Base-by-base conservation (phyloP, 2,888 invertebrate species). In the Yponomeuta sedellus region DNA sequence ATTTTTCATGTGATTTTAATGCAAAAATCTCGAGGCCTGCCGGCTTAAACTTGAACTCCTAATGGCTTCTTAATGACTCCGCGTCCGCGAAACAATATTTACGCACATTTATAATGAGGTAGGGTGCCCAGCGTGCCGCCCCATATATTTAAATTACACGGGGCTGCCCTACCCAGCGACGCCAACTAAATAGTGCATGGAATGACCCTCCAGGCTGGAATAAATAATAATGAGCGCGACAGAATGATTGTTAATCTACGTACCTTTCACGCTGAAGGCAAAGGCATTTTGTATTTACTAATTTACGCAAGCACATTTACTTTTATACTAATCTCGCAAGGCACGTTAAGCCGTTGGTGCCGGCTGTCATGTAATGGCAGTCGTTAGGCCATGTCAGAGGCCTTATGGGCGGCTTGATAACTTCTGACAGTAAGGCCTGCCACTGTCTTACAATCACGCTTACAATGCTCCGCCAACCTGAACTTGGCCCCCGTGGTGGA, bases 61-160 rank as follows among this genome's bases (percentile, higher is more conserved):
- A 83, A 86, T 84, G 83, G 80, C 74, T 84, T 84, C 81, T 83
- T 85, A 83, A 84, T 84, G 84, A 84, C 79, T 69, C 73, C 73
- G 73, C 70, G 72, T 71, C 71, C 70, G 70, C 73, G 75, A 74
- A 81, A 82, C 80, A 83, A 83, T 84, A 85, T 86, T 85, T 83
- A 80, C 73, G 73, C 70, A 74, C 82, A 83, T 85, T 84, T 81
- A 81, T 81, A 83, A 83, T 80, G 79, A 82, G 77, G 71, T 70
- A 66, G 69, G 59, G 59, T 12, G 59, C 12, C 22, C 22, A 59
- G 44, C 44, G 44, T 52, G 44, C 44, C 44, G 44, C 3, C 16
- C 44, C 44, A 52, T 52, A 52, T 52, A 52, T 52, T 52, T 52
- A 12, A 52, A 52, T 52, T 52, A 52, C 16, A 52, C 3, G 16